Percentiles rank a stretch among this genome's conserved stretches.
These are phyloP conservation scores for Drosophila trapezifrons DNA, from an alignment of 1,140 invertebrate species.

Conservation along the genomic window DNA sequence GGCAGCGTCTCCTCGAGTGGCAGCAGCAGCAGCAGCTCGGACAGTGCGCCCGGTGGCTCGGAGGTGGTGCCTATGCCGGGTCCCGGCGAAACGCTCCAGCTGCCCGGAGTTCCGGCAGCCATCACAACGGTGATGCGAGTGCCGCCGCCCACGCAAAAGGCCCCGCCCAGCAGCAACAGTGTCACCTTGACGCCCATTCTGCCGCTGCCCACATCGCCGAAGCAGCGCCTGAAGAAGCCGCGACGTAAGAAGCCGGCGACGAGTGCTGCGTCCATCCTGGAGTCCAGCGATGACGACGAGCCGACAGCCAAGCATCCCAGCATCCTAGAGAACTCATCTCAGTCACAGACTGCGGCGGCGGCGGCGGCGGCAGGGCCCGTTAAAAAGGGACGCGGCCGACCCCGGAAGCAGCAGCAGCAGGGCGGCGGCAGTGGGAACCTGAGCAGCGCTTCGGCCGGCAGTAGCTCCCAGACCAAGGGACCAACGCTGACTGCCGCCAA, in stretches of 20 bases:
- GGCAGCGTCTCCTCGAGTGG: constrained; percentile 37
- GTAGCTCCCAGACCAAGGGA: constrained; percentile 67
- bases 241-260: constrained; percentile 61
- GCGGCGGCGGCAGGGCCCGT: constrained; percentile 14
- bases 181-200: constrained; percentile 65
- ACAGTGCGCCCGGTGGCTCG: constrained; percentile 43
- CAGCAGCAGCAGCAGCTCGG: constrained; percentile 65
- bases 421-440: constrained; percentile 54
- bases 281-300: constrained; percentile 82
- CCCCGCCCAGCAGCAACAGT: constrained; percentile 44
- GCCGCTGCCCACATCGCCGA: constrained; percentile 66
- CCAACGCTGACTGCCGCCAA: constrained; percentile 76
- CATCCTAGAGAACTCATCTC: constrained; percentile 28
- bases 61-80: constrained; percentile 61
- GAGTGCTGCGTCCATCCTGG: constrained; percentile 37
- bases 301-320: constrained; percentile 49
- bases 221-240: constrained; percentile 64
- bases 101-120: constrained; percentile 75
- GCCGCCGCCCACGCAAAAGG: constrained; percentile 50
- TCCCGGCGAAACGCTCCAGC: constrained; percentile 63
- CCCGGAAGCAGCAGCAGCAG: constrained; percentile 62
- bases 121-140: constrained; percentile 67
- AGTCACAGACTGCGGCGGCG: constrained; percentile 20
- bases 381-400: constrained; percentile 77
- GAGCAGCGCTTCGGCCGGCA: constrained; percentile 53